Percentiles rank a stretch among this genome's conserved stretches.
Conservation (phyloP, 2,113 vertebrate genomes). For the Boulengeromyrus knoepffleri region DNA sequence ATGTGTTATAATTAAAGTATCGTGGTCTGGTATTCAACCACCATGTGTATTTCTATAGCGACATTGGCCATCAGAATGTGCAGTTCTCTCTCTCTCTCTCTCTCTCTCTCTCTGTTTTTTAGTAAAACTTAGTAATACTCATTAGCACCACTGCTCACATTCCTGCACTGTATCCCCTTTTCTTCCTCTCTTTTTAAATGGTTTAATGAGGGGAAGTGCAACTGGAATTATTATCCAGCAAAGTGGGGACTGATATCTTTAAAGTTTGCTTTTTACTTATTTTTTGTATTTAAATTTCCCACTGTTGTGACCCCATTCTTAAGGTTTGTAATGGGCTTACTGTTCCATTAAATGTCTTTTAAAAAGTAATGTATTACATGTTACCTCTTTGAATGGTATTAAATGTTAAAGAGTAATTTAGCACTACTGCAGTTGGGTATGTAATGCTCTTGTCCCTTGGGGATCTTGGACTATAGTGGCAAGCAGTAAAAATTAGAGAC, state of each 20-base stretch:
- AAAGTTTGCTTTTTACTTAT: background rate
- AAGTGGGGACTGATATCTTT: background rate
- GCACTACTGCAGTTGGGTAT: slow-evolving; percentile 12
- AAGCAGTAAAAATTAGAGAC: background rate
- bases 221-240: slow-evolving; percentile 22
- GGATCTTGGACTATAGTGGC: background rate
- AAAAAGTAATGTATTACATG: background rate
- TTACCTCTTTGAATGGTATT: slow-evolving; percentile 1
- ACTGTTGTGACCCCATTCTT: background rate
- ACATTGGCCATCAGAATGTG: background rate
- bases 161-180: background rate
- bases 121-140: background rate
- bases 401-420: slow-evolving; percentile 25
- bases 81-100: background rate
- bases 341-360: background rate
- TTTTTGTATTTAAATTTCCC: background rate
- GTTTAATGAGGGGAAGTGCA: slow-evolving; percentile 33
- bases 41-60: background rate
- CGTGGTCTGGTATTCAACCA: background rate
- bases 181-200: slow-evolving; percentile 15
- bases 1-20: background rate
- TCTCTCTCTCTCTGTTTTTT: background rate
- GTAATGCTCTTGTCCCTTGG: slow-evolving; percentile 20
- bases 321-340: background rate
- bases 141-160: background rate